Conservation (phyloP, 2,113 vertebrate genomes). For the Nycticryphes semicollaris region DNA sequence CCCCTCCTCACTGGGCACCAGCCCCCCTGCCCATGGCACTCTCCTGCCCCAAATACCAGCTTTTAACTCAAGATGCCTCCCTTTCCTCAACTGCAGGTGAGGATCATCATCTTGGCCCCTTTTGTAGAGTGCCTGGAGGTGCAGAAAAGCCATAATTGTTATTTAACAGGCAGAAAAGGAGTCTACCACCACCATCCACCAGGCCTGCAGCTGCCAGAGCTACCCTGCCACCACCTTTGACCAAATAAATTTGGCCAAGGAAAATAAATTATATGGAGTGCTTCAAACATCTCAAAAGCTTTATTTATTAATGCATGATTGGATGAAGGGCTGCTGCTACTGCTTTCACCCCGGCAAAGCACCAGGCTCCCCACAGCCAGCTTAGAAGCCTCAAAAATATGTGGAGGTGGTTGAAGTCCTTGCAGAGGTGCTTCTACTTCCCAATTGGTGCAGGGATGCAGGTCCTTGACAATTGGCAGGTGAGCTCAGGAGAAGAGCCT, state of each 20-base stretch:
- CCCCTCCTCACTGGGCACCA: neutral
- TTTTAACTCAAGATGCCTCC: neutral
- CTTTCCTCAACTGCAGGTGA: neutral
- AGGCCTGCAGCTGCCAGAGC: neutral
- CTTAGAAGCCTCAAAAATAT: neutral
- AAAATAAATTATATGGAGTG: neutral
- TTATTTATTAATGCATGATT: neutral
- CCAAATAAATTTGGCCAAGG: neutral
- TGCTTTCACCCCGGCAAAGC: neutral
- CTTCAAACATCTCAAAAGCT: neutral
- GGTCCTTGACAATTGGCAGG: neutral
- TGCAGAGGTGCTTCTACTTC: neutral
- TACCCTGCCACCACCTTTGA: neutral
- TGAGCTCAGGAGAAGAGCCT: neutral
- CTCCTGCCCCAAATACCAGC: neutral
- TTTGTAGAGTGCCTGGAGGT: neutral
- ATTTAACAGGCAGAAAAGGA: neutral
- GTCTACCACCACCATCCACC: neutral
- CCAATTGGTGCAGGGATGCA: accelerated
- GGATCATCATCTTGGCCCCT: neutral
- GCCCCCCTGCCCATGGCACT: no score
- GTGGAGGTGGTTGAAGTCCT: neutral
- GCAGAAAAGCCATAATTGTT: neutral
- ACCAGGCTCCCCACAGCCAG: neutral
- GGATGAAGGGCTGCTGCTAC: neutral